A percentile compares a stretch with the other conserved stretches of the same genome.
Conservation (phyloP, 1,140 invertebrate species). For the Lasioglossum baleicum region DNA sequence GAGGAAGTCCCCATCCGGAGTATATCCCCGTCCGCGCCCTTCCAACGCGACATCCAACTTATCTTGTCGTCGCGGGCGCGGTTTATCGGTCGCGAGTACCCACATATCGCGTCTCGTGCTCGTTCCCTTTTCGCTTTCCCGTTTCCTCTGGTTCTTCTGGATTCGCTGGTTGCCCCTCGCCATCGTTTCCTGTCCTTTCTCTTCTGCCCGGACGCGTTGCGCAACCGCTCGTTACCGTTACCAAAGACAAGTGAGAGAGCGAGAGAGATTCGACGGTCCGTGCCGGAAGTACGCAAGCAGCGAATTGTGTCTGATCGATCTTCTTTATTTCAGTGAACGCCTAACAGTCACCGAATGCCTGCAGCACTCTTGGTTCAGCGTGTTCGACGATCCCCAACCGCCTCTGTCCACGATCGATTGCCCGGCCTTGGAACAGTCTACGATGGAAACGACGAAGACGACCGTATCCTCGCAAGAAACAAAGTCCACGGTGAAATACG, state of each 20-base stretch:
- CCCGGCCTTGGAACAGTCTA: slow-evolving; percentile 23
- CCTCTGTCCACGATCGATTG: slow-evolving; percentile 39
- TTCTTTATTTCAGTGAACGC: slow-evolving; percentile 80
- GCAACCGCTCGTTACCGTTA: slow-evolving; percentile 31
- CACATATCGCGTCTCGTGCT: slow-evolving; percentile 11
- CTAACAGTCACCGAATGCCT: slow-evolving; percentile 84
- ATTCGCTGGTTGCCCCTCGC: background rate
- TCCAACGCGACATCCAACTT: slow-evolving; percentile 27
- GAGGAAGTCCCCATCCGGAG: slow-evolving; percentile 67
- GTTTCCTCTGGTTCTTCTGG: too few species aligned
- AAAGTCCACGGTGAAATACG: slow-evolving; percentile 3
- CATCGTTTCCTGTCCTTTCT: background rate
- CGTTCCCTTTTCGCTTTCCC: background rate
- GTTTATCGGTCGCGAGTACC: slow-evolving; percentile 33
- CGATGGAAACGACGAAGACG: slow-evolving; percentile 34
- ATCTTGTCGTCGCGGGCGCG: slow-evolving; percentile 40
- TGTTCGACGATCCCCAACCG: slow-evolving; percentile 66
- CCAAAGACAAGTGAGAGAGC: slow-evolving; percentile 1
- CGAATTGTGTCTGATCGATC: background rate
- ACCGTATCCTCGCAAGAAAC: slow-evolving; percentile 39
- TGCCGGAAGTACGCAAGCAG: slow-evolving; percentile 38
- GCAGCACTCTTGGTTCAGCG: slow-evolving; percentile 82
- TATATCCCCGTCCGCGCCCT: slow-evolving; percentile 37
- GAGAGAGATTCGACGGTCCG: background rate
- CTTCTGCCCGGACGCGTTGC: slow-evolving; percentile 26